Evolutionary conservation across 2,888 invertebrate genomes (phyloP), one percentile per base, ranked within the genome.

Genomic region (Steinernema scapterisci): DNA sequence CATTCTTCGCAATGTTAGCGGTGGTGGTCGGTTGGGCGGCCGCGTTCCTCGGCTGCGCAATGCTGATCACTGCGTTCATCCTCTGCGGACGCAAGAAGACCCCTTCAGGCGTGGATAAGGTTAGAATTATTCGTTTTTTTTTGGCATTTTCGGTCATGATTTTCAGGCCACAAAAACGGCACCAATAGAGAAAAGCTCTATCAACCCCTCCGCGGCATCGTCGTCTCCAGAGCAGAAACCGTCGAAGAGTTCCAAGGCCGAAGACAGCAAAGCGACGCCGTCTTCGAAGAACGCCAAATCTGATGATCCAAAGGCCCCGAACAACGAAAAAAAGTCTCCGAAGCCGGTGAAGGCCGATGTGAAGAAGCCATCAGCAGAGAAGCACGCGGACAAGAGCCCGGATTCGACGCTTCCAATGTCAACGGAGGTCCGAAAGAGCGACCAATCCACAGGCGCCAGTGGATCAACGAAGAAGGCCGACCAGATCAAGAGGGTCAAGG

Each of bases 61-160:
- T 63, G 16, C 31, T 63, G 63, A 38, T 38, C 31, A 31, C 31
- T 27, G 5, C 63, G 5, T 11, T 13, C 27, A 38, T 63, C 63
- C 63, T 63, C 63, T 63, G 63, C 63, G 13, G 16, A 16, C 63
- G 63, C 16, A 63, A 63, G 63, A 63, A 27, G 63, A 63, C 63
- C 25, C 63, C 63, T 25, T 63, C 63, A 27, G 13, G 23, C 63
- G 1, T 16, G 25, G 63, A 63, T 27, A 63, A 63, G 63, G 63
- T 63, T 16, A 13, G 16, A 25, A 31, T 6, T 25, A 2, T 25
- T 6, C 19, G 16, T n/a, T 13, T 48, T 16, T 16, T 48, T 13
- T 19, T 13, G 6, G 5, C 5, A n/a, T 7, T 5, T 19, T 7
- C 48, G 3, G 2, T 13, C 48, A 16, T 44, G 7, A 16, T 11